phyloP scores from a whole-genome alignment of 2,113 vertebrate genomes.

The Macrotis lagotis region DNA sequence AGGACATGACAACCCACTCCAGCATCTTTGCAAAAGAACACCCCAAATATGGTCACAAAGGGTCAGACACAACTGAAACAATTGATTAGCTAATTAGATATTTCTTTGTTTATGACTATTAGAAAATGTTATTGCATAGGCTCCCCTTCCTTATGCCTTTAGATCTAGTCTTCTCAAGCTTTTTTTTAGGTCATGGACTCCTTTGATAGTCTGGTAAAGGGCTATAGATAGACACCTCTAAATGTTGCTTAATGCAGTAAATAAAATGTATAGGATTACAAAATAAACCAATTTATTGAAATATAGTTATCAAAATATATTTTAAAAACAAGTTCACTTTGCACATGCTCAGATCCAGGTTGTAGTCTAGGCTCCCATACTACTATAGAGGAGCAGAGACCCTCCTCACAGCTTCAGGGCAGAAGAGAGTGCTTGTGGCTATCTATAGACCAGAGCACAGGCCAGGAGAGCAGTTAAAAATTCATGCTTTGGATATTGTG shows the following conservation, averaged over 20 bases:
- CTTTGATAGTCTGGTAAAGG: neutral
- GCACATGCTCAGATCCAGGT: no score
- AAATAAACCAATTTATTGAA: neutral
- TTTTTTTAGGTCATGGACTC: neutral
- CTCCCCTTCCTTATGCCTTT: neutral
- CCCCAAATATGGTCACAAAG: no score
- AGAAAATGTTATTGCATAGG: neutral
- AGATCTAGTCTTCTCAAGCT: neutral
- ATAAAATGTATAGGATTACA: neutral
- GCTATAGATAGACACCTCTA: neutral
- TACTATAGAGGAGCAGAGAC: no score
- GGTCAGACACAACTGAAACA: no score
- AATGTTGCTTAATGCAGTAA: neutral
- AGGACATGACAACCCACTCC: no score
- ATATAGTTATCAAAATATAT: neutral
- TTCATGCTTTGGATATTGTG: no score
- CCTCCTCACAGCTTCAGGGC: no score
- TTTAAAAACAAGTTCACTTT: neutral
- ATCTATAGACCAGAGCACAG: no score
- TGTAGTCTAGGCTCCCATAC: no score
- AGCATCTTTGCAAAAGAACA: no score
- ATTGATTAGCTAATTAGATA: neutral
- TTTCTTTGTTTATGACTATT: neutral
- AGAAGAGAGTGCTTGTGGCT: no score
- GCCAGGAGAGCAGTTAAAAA: no score